Evolutionary conservation across 2,113 vertebrate genomes (phyloP).

Genomic region (Myxocyprinus asiaticus): DNA sequence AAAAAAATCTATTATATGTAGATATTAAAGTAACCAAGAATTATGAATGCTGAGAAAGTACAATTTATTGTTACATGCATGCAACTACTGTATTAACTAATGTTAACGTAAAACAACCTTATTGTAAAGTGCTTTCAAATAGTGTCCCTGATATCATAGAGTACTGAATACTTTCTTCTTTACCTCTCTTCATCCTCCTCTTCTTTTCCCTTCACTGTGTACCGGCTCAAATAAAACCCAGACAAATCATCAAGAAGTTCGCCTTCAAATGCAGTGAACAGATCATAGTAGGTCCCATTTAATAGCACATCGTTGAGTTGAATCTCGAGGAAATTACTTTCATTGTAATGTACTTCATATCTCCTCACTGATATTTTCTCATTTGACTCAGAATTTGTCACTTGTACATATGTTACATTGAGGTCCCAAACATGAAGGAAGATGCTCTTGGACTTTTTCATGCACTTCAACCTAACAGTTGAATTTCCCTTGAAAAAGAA

Average conservation of each 20-base stretch:
- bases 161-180: slow-evolving; percentile 7
- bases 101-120: too few relatives aligned
- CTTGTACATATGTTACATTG: slow-evolving; percentile 28
- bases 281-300: slow-evolving; percentile 63
- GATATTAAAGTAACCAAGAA: too few relatives aligned
- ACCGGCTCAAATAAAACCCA: slow-evolving; percentile 83
- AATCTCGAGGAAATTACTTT: slow-evolving; percentile 81
- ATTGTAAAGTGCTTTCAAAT: too few relatives aligned
- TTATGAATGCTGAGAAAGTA: too few relatives aligned
- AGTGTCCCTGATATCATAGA: too few relatives aligned
- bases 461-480: slow-evolving; percentile 68
- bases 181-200: slow-evolving; percentile 60
- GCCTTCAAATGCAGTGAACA: slow-evolving; percentile 74
- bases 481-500: slow-evolving; percentile 71
- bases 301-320: slow-evolving; percentile 1
- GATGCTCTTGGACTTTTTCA: slow-evolving; percentile 68
- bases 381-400: neutral
- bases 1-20: too few relatives aligned
- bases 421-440: slow-evolving; percentile 84
- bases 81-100: too few relatives aligned
- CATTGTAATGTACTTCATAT: rapidly evolving
- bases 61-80: too few relatives aligned
- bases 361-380: rapidly evolving
- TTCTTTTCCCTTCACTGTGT: slow-evolving; percentile 55
- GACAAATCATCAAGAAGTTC: slow-evolving; percentile 70